These are phyloP conservation scores for Amphipoea lucens DNA, from an alignment of 2,888 invertebrate genomes.

Conservation along the genomic window DNA sequence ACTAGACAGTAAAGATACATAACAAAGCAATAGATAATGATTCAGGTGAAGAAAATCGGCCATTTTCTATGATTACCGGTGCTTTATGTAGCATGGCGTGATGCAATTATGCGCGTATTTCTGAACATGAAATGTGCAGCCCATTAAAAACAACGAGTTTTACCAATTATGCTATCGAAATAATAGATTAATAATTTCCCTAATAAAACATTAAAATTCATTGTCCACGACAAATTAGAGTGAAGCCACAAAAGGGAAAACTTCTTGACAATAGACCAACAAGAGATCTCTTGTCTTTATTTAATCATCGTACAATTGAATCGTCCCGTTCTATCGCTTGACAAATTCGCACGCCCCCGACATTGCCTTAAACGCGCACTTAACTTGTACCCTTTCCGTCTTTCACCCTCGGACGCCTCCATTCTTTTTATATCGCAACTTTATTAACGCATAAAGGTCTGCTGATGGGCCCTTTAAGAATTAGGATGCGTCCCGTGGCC, in stretches of 20 bases:
- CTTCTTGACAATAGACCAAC: conserved; percentile 71
- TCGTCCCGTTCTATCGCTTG: conserved; percentile 84
- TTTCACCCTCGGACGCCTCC: conserved; percentile 89
- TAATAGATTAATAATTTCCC: conserved; percentile 45
- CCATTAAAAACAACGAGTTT: conserved; percentile 41
- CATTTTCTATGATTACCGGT: conserved; percentile 59
- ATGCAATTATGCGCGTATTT: conserved; percentile 54
- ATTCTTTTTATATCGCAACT: conserved; percentile 90
- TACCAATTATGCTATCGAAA: conserved; percentile 38
- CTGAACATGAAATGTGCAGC: conserved; percentile 46
- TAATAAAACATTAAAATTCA: conserved; percentile 55
- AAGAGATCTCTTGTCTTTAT: conserved; percentile 85
- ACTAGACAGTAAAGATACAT: conserved; percentile 29
- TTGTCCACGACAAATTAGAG: conserved; percentile 48
- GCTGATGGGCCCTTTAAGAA: conserved; percentile 89
- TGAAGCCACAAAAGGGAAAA: conserved; percentile 68
- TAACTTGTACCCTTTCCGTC: conserved; percentile 88
- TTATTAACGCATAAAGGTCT: conserved; percentile 91
- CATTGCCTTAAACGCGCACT: conserved; percentile 89
- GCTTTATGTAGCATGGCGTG: conserved; percentile 58
- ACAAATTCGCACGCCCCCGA: conserved; percentile 90
- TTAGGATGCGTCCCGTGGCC: conserved; percentile 88
- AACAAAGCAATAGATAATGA: conserved; percentile 45
- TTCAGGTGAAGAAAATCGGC: conserved; percentile 50
- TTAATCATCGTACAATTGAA: conserved; percentile 88